These are phyloP conservation scores for Dryomyza anilis DNA, from an alignment of 2,888 invertebrate species.

Conservation along the genomic window DNA sequence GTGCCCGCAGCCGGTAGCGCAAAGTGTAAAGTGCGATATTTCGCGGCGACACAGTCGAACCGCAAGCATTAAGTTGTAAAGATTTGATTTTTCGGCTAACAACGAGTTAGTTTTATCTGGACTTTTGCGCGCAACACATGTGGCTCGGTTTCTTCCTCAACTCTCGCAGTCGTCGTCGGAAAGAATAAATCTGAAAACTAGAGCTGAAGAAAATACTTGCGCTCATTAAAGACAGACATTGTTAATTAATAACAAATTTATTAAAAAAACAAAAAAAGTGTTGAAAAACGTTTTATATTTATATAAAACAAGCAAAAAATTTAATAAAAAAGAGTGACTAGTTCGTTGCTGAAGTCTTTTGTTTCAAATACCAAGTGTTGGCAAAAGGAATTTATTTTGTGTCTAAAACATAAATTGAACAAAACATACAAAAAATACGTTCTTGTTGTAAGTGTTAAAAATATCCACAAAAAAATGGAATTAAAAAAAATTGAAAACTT, in stretches of 20 bases:
- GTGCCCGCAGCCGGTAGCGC: constrained; percentile 23
- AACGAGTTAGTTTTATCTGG: constrained; percentile 20
- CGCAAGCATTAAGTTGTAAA: constrained; percentile 7
- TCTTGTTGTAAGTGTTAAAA: too few relatives aligned
- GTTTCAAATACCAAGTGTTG: constrained; percentile 3
- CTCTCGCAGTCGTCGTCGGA: neutral
- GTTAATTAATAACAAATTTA: neutral
- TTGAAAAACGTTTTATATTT: neutral
- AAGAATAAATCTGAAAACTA: neutral
- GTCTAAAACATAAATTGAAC: too few relatives aligned
- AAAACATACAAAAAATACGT: too few relatives aligned
- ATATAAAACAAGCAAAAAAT: neutral
- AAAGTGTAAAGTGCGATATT: constrained; percentile 58
- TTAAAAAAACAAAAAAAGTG: neutral
- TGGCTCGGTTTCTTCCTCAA: neutral
- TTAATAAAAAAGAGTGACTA: neutral
- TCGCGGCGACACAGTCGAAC: constrained; percentile 30
- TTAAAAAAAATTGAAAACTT: too few relatives aligned
- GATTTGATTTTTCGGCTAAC: constrained; percentile 2
- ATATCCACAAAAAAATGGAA: too few relatives aligned
- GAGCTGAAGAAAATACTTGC: neutral
- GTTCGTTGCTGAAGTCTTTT: constrained; percentile 18
- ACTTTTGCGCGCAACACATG: constrained; percentile 14
- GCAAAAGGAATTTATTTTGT: too few relatives aligned
- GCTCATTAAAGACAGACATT: neutral